Conservation (phyloP, 1,140 invertebrate species). For the Heterodera schachtii region DNA sequence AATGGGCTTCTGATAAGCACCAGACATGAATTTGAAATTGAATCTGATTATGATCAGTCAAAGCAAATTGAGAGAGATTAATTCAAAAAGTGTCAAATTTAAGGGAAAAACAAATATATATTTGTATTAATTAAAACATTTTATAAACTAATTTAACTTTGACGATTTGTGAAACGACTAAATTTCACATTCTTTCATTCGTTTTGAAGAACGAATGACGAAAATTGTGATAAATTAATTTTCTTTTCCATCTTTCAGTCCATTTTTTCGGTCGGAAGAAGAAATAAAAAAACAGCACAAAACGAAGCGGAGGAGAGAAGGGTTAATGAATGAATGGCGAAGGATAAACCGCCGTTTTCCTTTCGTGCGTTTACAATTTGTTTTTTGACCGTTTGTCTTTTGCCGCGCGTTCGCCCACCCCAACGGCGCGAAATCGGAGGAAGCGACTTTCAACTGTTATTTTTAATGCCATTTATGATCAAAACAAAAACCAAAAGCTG, state of each 20-base stretch:
- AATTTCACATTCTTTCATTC: not conserved
- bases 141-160: no score
- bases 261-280: not conserved
- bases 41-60: no score
- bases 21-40: no score
- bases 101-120: no score
- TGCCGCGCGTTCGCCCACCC: not conserved
- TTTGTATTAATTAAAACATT: no score
- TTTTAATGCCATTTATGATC: no score
- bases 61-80: no score
- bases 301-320: not conserved
- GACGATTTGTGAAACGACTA: not conserved
- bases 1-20: no score
- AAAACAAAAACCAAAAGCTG: no score
- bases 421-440: not conserved
- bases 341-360: no score
- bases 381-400: not conserved
- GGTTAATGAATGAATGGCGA: not conserved
- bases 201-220: not conserved
- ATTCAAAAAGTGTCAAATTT: no score
- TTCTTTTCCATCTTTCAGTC: not conserved
- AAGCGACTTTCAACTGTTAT: no score
- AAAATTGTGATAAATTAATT: slow-evolving; percentile 8
- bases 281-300: not conserved
- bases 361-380: not conserved